These are phyloP conservation scores for Dolichopus griseipennis DNA, from an alignment of 2,888 invertebrate species.

Conservation along the genomic window DNA sequence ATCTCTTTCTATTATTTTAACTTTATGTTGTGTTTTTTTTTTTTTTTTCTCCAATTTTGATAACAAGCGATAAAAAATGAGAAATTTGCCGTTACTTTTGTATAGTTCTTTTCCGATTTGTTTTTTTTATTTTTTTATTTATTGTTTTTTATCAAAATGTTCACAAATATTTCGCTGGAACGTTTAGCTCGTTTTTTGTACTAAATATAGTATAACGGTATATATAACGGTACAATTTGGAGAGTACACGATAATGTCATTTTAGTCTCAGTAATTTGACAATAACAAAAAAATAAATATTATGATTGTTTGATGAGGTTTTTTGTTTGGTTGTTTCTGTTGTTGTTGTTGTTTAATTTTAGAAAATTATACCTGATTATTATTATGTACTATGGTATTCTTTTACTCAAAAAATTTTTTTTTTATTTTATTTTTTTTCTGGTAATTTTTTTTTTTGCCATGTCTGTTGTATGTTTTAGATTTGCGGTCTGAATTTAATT, in stretches of 20 bases:
- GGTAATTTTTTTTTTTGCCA: too few species aligned
- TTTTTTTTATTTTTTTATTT: too few species aligned
- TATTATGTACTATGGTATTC: too few species aligned
- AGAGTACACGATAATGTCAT: not conserved
- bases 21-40: not conserved
- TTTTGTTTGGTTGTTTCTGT: not conserved
- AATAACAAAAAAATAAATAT: not conserved
- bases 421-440: too few species aligned
- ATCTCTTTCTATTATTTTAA: not conserved
- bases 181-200: too few species aligned
- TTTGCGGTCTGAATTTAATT: not conserved
- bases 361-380: constrained; percentile 1
- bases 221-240: too few species aligned
- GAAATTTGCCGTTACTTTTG: not conserved
- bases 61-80: not conserved
- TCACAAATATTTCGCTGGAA: too few species aligned
- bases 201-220: too few species aligned
- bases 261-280: not conserved
- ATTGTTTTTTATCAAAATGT: too few species aligned
- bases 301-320: not conserved
- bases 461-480: not conserved
- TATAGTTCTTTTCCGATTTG: too few species aligned
- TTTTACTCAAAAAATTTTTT: too few species aligned
- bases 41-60: not conserved
- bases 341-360: not conserved